These are phyloP conservation scores for Colossoma macropomum DNA, from an alignment of 2,113 vertebrate species.

Conservation along the genomic window DNA sequence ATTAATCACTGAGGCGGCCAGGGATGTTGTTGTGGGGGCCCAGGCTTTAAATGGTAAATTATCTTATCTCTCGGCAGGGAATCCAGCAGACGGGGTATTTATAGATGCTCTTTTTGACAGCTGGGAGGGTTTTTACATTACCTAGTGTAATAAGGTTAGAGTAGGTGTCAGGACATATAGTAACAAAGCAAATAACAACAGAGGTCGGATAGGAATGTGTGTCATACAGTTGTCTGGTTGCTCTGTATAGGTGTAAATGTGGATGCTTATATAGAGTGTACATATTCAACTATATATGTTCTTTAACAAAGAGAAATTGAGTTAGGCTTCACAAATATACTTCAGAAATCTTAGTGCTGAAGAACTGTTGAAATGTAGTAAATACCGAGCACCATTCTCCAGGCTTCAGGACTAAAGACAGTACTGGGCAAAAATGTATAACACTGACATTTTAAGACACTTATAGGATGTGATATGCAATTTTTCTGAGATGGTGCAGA, in stretches of 20 bases:
- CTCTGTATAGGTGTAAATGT: background rate
- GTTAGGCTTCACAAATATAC: background rate
- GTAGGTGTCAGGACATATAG: conserved; percentile 22
- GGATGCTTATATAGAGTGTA: too few species aligned
- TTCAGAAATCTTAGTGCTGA: too few species aligned
- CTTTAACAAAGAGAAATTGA: background rate
- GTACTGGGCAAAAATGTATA: background rate
- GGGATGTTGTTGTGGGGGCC: conserved; percentile 31
- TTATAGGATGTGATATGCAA: background rate
- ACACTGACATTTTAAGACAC: too few species aligned
- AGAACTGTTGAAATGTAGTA: background rate
- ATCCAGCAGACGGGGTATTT: conserved; percentile 47
- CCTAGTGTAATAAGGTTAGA: conserved; percentile 26
- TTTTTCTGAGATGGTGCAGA: background rate
- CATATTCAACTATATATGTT: too few species aligned
- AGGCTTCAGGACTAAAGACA: conserved; percentile 2
- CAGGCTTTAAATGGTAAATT: conserved; percentile 56
- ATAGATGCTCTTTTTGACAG: conserved; percentile 49
- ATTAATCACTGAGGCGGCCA: conserved; percentile 54
- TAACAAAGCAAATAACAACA: conserved; percentile 38
- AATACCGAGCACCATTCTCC: background rate
- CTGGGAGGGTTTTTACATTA: conserved; percentile 50
- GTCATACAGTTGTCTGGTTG: background rate
- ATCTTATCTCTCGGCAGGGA: conserved; percentile 54
- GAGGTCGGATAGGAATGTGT: background rate